phyloP scores from a whole-genome alignment of 2,888 invertebrate species.

The Rhagonycha lutea region DNA sequence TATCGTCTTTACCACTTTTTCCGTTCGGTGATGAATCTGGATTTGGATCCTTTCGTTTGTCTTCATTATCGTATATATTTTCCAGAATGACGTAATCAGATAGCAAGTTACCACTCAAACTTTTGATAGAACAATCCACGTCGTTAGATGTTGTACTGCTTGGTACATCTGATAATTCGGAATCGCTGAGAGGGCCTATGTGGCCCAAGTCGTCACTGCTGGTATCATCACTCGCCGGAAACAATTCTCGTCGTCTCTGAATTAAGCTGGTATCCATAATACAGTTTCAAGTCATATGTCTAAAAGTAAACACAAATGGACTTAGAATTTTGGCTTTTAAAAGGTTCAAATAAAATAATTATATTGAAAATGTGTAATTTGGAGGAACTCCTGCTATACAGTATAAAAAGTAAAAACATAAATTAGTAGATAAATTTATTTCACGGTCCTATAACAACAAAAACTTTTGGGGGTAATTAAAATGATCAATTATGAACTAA shows the following conservation, averaged over 20 bases:
- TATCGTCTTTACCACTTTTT: slow-evolving; percentile 29
- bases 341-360: neutral
- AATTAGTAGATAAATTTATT: neutral
- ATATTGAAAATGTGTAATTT: neutral
- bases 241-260: slow-evolving; percentile 67
- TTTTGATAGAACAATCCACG: slow-evolving; percentile 7
- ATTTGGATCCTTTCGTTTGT: neutral
- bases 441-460: too few relatives aligned
- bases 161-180: slow-evolving; percentile 4
- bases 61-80: slow-evolving; percentile 17
- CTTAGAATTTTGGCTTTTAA: neutral
- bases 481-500: too few relatives aligned
- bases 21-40: slow-evolving; percentile 6
- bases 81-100: slow-evolving; percentile 36
- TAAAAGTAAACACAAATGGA: neutral
- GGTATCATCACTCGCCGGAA: slow-evolving; percentile 51
- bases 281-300: neutral
- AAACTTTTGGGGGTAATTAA: too few relatives aligned
- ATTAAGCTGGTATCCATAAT: slow-evolving; percentile 36
- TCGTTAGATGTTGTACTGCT: neutral
- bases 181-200: slow-evolving; percentile 59
- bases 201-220: slow-evolving; percentile 60
- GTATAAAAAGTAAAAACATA: neutral
- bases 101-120: slow-evolving; percentile 29
- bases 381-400: neutral